These are phyloP conservation scores for Drosophila lowei DNA, from an alignment of 1,140 invertebrate genomes.

Conservation along the genomic window DNA sequence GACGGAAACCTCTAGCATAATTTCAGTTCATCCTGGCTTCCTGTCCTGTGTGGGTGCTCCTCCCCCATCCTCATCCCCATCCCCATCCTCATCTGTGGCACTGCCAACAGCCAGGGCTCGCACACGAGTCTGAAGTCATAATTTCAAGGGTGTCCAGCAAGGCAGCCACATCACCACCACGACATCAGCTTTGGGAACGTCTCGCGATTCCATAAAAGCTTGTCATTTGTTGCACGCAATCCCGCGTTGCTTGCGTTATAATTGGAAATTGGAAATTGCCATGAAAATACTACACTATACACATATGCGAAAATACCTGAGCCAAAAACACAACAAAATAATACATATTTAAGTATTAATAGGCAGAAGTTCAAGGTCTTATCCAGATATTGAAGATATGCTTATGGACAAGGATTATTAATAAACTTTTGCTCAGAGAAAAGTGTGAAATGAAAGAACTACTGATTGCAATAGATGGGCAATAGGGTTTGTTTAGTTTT, in stretches of 20 bases:
- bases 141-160: conserved; percentile 49
- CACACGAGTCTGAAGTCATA: conserved; percentile 66
- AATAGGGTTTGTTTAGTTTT: no score
- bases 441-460: no score
- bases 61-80: neutral
- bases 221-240: conserved; percentile 80
- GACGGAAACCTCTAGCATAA: conserved; percentile 40
- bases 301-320: neutral
- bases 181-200: conserved; percentile 22
- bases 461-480: no score
- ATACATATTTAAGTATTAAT: no score
- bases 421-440: no score
- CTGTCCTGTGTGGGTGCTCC: conserved; percentile 31
- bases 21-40: conserved; percentile 72
- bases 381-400: no score
- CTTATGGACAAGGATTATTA: no score
- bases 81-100: no score
- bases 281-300: conserved; percentile 30
- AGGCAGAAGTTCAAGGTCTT: no score
- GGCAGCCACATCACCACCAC: no score
- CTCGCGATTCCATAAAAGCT: conserved; percentile 74
- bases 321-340: no score
- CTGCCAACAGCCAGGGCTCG: neutral
- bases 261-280: conserved; percentile 77
- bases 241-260: conserved; percentile 60